Conservation (phyloP, 2,797 vertebrate genomes). For the Strix occidentalis region DNA sequence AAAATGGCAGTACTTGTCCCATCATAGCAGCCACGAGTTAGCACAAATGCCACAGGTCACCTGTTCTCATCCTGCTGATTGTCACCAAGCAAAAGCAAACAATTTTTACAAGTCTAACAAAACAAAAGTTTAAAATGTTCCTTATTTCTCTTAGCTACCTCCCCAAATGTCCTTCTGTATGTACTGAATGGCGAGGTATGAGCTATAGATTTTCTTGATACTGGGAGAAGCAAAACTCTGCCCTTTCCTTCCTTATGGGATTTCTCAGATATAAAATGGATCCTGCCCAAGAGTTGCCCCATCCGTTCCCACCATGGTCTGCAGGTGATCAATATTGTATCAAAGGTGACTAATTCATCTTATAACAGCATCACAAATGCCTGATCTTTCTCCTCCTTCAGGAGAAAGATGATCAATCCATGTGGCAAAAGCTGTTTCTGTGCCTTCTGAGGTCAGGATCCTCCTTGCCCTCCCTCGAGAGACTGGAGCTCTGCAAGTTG, state of each 20-base stretch:
- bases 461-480: not conserved
- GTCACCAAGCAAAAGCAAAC: not conserved
- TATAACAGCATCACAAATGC: not conserved
- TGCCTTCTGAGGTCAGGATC: not conserved
- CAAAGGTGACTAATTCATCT: not conserved
- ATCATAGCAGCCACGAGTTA: not conserved
- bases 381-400: not conserved
- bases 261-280: not conserved
- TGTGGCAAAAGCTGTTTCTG: not conserved
- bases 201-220: not conserved
- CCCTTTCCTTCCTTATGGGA: not conserved
- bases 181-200: accelerated
- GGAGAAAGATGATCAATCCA: not conserved
- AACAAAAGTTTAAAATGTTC: not conserved
- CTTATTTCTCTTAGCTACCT: not conserved
- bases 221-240: not conserved
- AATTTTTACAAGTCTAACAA: not conserved
- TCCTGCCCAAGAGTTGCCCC: not conserved
- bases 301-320: not conserved
- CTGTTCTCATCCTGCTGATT: not conserved
- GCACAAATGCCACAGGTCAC: not conserved
- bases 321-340: not conserved
- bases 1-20: not conserved
- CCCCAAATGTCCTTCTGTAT: not conserved
- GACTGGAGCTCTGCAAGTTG: not conserved